Base-by-base conservation (phyloP, 2,888 invertebrate genomes). In the Ennomos quercinarius region DNA sequence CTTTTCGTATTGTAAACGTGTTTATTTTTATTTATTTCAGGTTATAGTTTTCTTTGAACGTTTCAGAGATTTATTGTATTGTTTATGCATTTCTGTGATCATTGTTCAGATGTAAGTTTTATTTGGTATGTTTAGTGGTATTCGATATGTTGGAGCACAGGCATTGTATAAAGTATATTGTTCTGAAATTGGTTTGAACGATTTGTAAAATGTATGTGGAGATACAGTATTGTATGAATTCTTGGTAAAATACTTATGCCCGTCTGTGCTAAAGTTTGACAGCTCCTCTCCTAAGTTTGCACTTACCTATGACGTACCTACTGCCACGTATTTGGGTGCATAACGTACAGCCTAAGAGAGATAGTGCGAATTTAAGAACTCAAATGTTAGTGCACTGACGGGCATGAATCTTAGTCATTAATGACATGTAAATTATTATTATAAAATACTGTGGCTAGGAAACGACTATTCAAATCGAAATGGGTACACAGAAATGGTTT, bases 11-110 rank as follows among this genome's bases (percentile, higher is more conserved):
- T 76, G 68, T 72, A 53, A 48, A 27, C 12, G 70, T 64, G 68
- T 66, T 64, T 73, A 6, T 76, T 60, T 71, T 80, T 71, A 78
- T 78, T 84, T 80, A 78, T 81, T 81, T 77, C 77, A 74, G 71
- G 70, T 78, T 74, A 51, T 68, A 65, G 78, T 74, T 73, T 75
- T 70, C 69, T 78, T 79, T 75, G 58, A 73, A 73, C 65, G 54
- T 70, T 76, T 79, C 80, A 81, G 79, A 83, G 77, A 76, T 84
- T 83, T 86, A 82, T 83, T 77, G 69, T 81, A 73, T 77, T 76
- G 81, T 86, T 83, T 83, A 84, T 82, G 88, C 89, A 88, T 90
- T 90, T 90, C 91, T 91, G 91, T 91, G 90, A 91, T 91, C 81
- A 71, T 74, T 83, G 71, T 81, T 82, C 84, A 80, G 74, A 79